These are phyloP conservation scores for Loripinus fragilis DNA, from an alignment of 2,888 invertebrate genomes.

Conservation along the genomic window DNA sequence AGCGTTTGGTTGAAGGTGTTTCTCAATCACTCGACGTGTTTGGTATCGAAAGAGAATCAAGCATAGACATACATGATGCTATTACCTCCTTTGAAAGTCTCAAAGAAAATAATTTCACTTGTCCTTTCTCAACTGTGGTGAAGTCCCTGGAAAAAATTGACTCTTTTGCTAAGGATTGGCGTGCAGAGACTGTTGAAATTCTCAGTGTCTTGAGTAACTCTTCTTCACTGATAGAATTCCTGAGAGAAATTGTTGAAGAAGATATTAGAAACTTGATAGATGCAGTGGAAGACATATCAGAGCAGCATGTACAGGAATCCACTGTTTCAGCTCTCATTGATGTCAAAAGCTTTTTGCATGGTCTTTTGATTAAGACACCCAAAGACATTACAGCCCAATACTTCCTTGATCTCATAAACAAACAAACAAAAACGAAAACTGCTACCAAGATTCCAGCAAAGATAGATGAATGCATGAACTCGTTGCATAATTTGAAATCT, in stretches of 20 bases:
- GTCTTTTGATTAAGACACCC: conserved; percentile 28
- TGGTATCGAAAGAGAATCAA: conserved; percentile 12
- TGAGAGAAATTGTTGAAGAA: conserved; percentile 55
- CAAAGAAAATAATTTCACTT: neutral
- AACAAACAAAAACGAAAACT: conserved; percentile 28
- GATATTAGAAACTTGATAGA: conserved; percentile 67
- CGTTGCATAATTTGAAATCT: conserved; percentile 59
- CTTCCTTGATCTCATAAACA: conserved; percentile 17
- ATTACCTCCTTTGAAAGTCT: conserved; percentile 45
- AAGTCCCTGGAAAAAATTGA: conserved; percentile 35
- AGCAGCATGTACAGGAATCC: conserved; percentile 63
- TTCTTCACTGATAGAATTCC: conserved; percentile 49
- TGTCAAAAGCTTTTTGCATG: conserved; percentile 59
- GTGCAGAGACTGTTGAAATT: conserved; percentile 34
- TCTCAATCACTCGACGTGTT: conserved; percentile 19
- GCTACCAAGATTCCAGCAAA: conserved; percentile 40
- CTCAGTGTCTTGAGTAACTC: conserved; percentile 38
- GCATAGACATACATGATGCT: conserved; percentile 36
- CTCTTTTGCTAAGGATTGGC: conserved; percentile 28
- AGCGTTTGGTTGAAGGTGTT: conserved; percentile 19
- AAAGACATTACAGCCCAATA: neutral
- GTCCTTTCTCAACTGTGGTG: conserved; percentile 38
- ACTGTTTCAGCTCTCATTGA: conserved; percentile 65
- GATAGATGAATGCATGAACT: conserved; percentile 54
- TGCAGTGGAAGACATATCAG: conserved; percentile 69